Base-by-base conservation (phyloP, 1,140 invertebrate species). In the Bilobella aurantiaca region DNA sequence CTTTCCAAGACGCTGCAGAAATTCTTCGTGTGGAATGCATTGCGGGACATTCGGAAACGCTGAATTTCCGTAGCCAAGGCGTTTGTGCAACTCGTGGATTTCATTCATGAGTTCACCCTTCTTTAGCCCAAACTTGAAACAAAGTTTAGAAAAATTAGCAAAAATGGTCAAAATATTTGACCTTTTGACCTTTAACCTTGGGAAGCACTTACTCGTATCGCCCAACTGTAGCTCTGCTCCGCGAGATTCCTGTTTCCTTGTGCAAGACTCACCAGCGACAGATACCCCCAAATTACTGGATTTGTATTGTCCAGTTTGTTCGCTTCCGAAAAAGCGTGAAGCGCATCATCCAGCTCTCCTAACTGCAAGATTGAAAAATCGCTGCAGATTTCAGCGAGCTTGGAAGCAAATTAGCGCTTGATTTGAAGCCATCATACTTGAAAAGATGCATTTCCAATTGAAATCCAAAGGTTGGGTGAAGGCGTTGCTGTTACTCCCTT, bases 221-320 rank as follows among this genome's bases (percentile, higher is more conserved):
- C 71, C 71, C 71, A 72, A 28, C 69, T 72, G 56, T 68, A 72
- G 16, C 58, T 29, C 49, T 72, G 66, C 32, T 72, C 66, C 3
- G 71, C 63, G 2, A 69, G 47, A 2, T 34, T 23, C 47, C 46
- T 12, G 58, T 66, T 62, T 18, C 47, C 58, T 29, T 57, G 66
- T 2, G 62, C 46, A 18, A 77, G 74, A 60, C 74, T 78, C 8
- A 78, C 68, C 1, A 78, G 65, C n/a, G 77, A 75, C 3, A 79
- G 66, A 58, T 78, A 75, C 1, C 67, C 76, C 78, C 77, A 79
- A 21, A 75, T 67, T 0, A 72, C 70, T 3, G 74, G 60, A 67
- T 77, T 75, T n/a, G 69, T 66, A 58, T 73, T 74, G 37, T 78
- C 75, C 2, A 78, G 47, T 16, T 68, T 65, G 28, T 78, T 79